Percentiles rank a stretch among this genome's conserved stretches.
Conservation (phyloP, 2,113 vertebrate species). For the Oncorhynchus tshawytscha region DNA sequence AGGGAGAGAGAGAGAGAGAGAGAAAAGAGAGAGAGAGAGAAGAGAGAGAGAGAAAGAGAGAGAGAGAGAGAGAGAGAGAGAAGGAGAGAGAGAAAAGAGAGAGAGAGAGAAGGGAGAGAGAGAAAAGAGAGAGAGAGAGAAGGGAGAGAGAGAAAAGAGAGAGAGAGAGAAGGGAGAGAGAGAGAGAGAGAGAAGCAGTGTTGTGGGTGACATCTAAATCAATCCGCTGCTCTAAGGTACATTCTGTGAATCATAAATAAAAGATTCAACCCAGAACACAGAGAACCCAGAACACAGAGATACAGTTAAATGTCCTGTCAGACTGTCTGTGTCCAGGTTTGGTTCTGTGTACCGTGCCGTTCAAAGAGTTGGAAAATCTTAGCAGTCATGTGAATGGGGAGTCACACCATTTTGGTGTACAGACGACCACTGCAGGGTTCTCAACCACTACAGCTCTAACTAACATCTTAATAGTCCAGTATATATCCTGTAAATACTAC, state of each 20-base stretch:
- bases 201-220: conserved; percentile 68
- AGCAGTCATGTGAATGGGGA: conserved; percentile 40
- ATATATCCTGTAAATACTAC: no score
- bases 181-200: not conserved
- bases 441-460: not conserved
- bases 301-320: conserved; percentile 53
- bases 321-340: conserved; percentile 29
- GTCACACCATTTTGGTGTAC: conserved; percentile 15
- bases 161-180: no score
- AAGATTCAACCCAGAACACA: conserved; percentile 45
- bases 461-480: no score
- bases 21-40: no score
- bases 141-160: no score
- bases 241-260: conserved; percentile 65
- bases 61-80: no score
- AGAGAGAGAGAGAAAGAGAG: no score
- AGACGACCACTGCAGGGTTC: not conserved
- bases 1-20: no score
- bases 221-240: conserved; percentile 64
- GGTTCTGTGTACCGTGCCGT: conserved; percentile 37
- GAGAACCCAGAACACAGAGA: conserved; percentile 44
- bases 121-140: no score
- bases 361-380: conserved; percentile 45
- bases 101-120: no score
- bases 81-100: no score